Evolutionary conservation across 2,888 invertebrate species (phyloP).

Genomic region (Phorcus lineatus): DNA sequence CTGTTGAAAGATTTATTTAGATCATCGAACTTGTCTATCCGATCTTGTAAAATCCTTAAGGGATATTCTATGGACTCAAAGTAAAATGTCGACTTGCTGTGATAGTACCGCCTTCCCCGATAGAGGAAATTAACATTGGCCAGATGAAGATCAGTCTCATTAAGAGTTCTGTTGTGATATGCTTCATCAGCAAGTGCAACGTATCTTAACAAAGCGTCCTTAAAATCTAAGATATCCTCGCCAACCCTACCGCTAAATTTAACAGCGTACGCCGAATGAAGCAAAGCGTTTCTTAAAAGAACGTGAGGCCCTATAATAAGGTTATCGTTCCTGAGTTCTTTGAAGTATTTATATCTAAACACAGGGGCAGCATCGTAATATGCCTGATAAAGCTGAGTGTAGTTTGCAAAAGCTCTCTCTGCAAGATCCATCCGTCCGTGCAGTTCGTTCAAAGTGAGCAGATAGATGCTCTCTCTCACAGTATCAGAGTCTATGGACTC

Average conservation of each 20-base stretch:
- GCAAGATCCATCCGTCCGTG: conserved; percentile 51
- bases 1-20: conserved; percentile 39
- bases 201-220: conserved; percentile 35
- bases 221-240: conserved; percentile 41
- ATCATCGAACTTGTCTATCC: conserved; percentile 39
- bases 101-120: conserved; percentile 47
- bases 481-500: conserved; percentile 9
- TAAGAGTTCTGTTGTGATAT: conserved; percentile 33
- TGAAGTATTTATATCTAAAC: conserved; percentile 53
- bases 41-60: conserved; percentile 38
- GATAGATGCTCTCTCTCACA: conserved; percentile 41
- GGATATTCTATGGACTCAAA: conserved; percentile 58
- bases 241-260: conserved; percentile 45
- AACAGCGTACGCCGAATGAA: conserved; percentile 44
- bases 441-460: conserved; percentile 42
- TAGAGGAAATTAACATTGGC: conserved; percentile 43
- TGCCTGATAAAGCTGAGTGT: conserved; percentile 51
- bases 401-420: conserved; percentile 49
- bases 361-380: conserved; percentile 56
- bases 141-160: conserved; percentile 40
- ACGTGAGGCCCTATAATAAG: conserved; percentile 53
- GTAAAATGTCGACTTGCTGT: conserved; percentile 56
- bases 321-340: conserved; percentile 46
- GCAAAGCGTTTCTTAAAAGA: conserved; percentile 52
- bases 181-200: conserved; percentile 37